Conservation (phyloP, 2,888 invertebrate genomes). For the Aporophyla nigra region DNA sequence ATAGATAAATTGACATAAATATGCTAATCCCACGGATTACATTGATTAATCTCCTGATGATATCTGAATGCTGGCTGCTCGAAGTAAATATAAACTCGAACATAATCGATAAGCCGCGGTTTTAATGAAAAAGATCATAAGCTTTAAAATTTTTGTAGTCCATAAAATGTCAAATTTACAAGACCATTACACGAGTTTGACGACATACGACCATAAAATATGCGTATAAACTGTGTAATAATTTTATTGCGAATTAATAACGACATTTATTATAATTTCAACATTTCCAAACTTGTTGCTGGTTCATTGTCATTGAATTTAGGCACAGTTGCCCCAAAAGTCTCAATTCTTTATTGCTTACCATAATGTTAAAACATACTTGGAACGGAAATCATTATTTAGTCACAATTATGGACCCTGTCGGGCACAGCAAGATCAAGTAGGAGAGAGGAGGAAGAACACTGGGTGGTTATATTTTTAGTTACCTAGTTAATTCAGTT, state of each 20-base stretch:
- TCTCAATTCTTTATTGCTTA: too few relatives aligned
- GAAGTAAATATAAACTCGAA: conserved; percentile 56
- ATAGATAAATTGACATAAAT: conserved; percentile 61
- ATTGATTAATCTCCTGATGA: conserved; percentile 65
- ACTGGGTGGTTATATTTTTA: too few relatives aligned
- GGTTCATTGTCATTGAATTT: conserved; percentile 58
- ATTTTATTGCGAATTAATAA: conserved; percentile 80
- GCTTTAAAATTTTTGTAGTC: conserved; percentile 73
- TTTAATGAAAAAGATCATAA: conserved; percentile 73
- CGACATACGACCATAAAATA: conserved; percentile 77
- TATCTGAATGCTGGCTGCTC: conserved; percentile 52
- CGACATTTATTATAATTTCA: conserved; percentile 74
- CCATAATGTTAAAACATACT: too few relatives aligned
- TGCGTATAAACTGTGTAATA: conserved; percentile 75
- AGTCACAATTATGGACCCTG: too few relatives aligned
- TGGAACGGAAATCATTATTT: too few relatives aligned
- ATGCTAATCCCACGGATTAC: conserved; percentile 64
- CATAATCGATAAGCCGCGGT: conserved; percentile 62
- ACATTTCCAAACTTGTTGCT: conserved; percentile 66
- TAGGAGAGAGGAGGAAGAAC: too few relatives aligned
- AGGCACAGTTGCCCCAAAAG: conserved; percentile 26
- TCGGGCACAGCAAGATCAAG: too few relatives aligned
- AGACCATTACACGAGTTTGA: conserved; percentile 76
- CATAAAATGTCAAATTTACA: conserved; percentile 82
- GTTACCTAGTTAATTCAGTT: too few relatives aligned